These are phyloP conservation scores for Drosophila lowei DNA, from an alignment of 1,140 invertebrate genomes.

Conservation along the genomic window DNA sequence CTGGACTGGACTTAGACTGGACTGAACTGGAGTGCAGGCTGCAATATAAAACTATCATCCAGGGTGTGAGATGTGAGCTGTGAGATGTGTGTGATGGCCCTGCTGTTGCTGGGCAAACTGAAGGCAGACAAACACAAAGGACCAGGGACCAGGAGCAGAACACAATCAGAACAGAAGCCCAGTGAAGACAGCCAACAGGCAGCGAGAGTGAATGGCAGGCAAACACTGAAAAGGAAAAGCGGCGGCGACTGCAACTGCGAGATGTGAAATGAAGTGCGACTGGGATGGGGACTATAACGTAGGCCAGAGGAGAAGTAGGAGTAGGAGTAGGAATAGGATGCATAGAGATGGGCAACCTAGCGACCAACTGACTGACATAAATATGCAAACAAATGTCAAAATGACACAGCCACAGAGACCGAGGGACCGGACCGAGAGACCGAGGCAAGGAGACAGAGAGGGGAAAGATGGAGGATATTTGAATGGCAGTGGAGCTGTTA, in stretches of 20 bases:
- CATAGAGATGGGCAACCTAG: slow-evolving; percentile 54
- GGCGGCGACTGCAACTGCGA: slow-evolving; percentile 29
- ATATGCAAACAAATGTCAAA: slow-evolving; percentile 82
- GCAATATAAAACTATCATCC: slow-evolving; percentile 50
- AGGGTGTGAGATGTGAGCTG: slow-evolving; percentile 43
- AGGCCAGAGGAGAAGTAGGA: background rate
- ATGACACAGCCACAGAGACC: slow-evolving; percentile 55
- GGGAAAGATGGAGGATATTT: slow-evolving; percentile 26
- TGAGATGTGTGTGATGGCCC: slow-evolving; percentile 18
- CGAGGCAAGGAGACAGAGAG: background rate
- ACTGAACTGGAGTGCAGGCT: slow-evolving; percentile 42
- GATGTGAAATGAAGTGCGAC: slow-evolving; percentile 60
- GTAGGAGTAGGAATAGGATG: slow-evolving; percentile 1
- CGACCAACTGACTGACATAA: slow-evolving; percentile 77
- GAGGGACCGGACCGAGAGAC: background rate
- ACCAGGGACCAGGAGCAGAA: slow-evolving; percentile 26
- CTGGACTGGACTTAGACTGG: no score
- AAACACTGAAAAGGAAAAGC: slow-evolving; percentile 47
- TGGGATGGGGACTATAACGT: background rate
- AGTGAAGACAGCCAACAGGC: slow-evolving; percentile 51
- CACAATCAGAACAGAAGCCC: slow-evolving; percentile 30
- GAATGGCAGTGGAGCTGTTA: slow-evolving; percentile 60
- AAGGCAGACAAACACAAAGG: slow-evolving; percentile 49
- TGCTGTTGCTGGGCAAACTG: slow-evolving; percentile 20
- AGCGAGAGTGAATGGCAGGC: slow-evolving; percentile 70